Evolutionary conservation across 2,113 vertebrate species (phyloP).

Genomic region (Stomatorhinus ivindoensis): DNA sequence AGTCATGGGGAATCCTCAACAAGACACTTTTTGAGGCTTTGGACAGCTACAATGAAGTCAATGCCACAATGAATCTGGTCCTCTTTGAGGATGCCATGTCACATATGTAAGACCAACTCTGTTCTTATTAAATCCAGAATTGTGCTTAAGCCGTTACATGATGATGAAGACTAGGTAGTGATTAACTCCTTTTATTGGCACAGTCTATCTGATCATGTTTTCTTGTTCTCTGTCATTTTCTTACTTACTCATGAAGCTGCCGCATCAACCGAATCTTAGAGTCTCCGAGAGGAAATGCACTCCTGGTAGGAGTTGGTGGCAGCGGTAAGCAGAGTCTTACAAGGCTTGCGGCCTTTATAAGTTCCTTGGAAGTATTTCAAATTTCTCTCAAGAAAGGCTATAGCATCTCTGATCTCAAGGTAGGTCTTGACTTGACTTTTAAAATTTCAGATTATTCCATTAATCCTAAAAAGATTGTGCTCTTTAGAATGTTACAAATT

Average conservation of each 20-base stretch:
- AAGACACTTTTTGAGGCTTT: slow-evolving; percentile 74
- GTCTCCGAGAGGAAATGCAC: slow-evolving; percentile 77
- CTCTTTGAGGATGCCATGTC: slow-evolving; percentile 91
- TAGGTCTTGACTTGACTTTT: slow-evolving; percentile 37
- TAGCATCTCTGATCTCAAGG: slow-evolving; percentile 80
- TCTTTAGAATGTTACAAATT: not conserved
- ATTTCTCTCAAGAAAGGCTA: slow-evolving; percentile 86
- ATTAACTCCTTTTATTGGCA: not conserved
- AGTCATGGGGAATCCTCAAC: slow-evolving; percentile 72
- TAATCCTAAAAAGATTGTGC: not conserved
- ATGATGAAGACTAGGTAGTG: not conserved
- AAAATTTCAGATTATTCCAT: slow-evolving; percentile 14
- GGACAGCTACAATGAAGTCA: slow-evolving; percentile 83
- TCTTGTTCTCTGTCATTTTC: slow-evolving; percentile 7
- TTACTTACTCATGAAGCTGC: slow-evolving; percentile 61
- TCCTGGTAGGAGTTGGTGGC: slow-evolving; percentile 87
- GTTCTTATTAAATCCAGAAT: not conserved
- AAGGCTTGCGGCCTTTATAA: slow-evolving; percentile 88
- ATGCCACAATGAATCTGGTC: slow-evolving; percentile 78
- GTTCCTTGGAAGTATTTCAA: slow-evolving; percentile 88
- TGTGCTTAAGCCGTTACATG: not conserved
- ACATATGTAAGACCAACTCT: slow-evolving; percentile 72
- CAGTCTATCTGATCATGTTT: not conserved
- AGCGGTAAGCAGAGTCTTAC: slow-evolving; percentile 94
- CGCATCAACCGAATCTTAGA: slow-evolving; percentile 85